These are phyloP conservation scores for Hypsopygia costalis DNA, from an alignment of 2,888 invertebrate genomes.

Conservation along the genomic window DNA sequence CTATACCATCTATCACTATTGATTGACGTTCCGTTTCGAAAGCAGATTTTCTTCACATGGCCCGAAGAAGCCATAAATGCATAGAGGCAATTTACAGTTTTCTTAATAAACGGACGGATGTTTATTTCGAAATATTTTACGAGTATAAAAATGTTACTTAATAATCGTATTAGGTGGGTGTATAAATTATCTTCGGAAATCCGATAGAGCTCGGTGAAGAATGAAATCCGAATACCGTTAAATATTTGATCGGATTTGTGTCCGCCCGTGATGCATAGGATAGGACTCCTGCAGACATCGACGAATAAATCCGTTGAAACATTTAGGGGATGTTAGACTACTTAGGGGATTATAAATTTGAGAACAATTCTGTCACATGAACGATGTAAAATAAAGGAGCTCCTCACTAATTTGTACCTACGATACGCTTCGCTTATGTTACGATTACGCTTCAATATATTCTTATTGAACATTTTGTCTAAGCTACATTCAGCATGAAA, in stretches of 20 bases:
- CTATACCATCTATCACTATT: slow-evolving; percentile 10
- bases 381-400: slow-evolving; percentile 13
- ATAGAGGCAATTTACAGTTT: slow-evolving; percentile 26
- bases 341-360: slow-evolving; percentile 11
- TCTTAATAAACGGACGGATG: slow-evolving; percentile 17
- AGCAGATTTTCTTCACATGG: slow-evolving; percentile 21
- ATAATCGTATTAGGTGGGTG: slow-evolving; percentile 53
- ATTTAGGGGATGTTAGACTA: too few relatives aligned
- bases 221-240: slow-evolving; percentile 61
- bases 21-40: slow-evolving; percentile 24
- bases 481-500: too few relatives aligned
- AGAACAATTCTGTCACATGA: slow-evolving; percentile 13
- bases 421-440: too few relatives aligned
- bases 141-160: slow-evolving; percentile 38
- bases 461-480: too few relatives aligned
- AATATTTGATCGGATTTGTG: slow-evolving; percentile 74
- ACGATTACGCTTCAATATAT: too few relatives aligned
- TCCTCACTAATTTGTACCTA: too few relatives aligned
- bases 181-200: slow-evolving; percentile 53
- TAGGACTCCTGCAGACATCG: too few relatives aligned
- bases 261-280: slow-evolving; percentile 61
- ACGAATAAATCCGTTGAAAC: too few relatives aligned
- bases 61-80: slow-evolving; percentile 19
- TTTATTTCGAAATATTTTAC: slow-evolving; percentile 18
- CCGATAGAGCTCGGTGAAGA: slow-evolving; percentile 37